Evolutionary conservation across 2,888 invertebrate species (phyloP), one percentile per base, ranked within the genome.

Genomic region (Pycnomerus fuliginosus): DNA sequence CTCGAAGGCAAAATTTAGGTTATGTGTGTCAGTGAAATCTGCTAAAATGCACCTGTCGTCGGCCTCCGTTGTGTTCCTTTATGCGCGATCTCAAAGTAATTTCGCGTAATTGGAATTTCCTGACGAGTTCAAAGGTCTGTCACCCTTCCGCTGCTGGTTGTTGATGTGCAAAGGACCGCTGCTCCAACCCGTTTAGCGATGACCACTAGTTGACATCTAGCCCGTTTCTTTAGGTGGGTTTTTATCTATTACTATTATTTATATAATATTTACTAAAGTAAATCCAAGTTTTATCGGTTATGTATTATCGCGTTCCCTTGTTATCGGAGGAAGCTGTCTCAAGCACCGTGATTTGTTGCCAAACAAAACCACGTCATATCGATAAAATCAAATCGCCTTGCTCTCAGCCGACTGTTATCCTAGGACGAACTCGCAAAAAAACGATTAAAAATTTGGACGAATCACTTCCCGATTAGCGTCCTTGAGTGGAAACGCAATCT

Each of bases 141-240:
- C 24, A 25, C 27, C 10, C 25, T 10, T 5, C 10, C 3, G 28
- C 5, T 3, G 2, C 13, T 3, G 3, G 8, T 38, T 29, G n/a
- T n/a, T n/a, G n/a, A n/a, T n/a, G n/a, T n/a, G n/a, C n/a, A n/a
- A n/a, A n/a, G n/a, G n/a, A n/a, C n/a, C n/a, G n/a, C n/a, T n/a
- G n/a, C n/a, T n/a, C n/a, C n/a, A n/a, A n/a, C n/a, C 20, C 25
- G 17, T 32, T 27, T 36, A 30, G 17, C 42, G 23, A 43, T 43
- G 42, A 28, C 20, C n/a, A n/a, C n/a, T 31, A 43, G 42, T 43
- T 43, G 42, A 43, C 42, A 29, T 35, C 30, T 30, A 24, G 15
- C 12, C 14, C 34, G 41, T 34, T 34, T 41, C 22, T 25, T 29
- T 35, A 43, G 42, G 42, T 43, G 42, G 42, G 42, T 43, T 35